A percentile compares a stretch with the other conserved stretches of the same genome.
These are phyloP conservation scores for Pangasius macronema DNA, from an alignment of 2,797 vertebrate genomes.

Conservation along the genomic window DNA sequence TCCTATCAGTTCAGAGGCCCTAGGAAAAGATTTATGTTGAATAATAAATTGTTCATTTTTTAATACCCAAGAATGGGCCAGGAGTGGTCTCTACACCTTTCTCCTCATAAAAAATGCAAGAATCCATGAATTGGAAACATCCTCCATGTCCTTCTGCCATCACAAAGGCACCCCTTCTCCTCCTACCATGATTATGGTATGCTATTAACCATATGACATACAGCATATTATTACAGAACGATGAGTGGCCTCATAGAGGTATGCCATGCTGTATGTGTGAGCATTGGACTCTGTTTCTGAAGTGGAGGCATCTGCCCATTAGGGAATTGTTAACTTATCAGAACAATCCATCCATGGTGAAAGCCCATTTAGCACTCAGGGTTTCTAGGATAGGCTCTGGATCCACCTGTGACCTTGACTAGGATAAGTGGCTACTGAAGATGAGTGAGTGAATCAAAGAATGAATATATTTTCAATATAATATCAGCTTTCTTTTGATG, in stretches of 20 bases:
- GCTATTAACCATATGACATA: not conserved
- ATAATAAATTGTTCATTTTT: slow-evolving; percentile 10
- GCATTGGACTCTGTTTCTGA: not conserved
- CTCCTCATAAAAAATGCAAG: slow-evolving; percentile 1
- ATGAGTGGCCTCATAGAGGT: not conserved
- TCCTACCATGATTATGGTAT: not conserved
- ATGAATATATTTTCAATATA: not conserved
- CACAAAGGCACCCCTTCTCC: not conserved
- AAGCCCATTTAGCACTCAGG: not conserved
- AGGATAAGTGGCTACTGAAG: not conserved
- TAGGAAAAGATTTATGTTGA: slow-evolving; percentile 2
- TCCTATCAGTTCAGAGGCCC: slow-evolving; percentile 7
- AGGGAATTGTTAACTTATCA: not conserved
- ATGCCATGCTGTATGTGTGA: not conserved
- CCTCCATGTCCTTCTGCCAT: not conserved
- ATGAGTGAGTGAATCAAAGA: not conserved
- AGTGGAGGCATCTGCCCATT: not conserved
- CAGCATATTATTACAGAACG: not conserved
- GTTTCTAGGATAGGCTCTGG: not conserved
- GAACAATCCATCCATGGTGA: not conserved
- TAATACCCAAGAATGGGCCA: not conserved
- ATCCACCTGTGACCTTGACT: not conserved
- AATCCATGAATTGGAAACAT: not conserved
- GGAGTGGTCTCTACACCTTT: slow-evolving; percentile 7
- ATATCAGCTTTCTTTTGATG: not conserved